phyloP scores from a whole-genome alignment of 1,140 invertebrate genomes.

The Medauroidea extradentata region DNA sequence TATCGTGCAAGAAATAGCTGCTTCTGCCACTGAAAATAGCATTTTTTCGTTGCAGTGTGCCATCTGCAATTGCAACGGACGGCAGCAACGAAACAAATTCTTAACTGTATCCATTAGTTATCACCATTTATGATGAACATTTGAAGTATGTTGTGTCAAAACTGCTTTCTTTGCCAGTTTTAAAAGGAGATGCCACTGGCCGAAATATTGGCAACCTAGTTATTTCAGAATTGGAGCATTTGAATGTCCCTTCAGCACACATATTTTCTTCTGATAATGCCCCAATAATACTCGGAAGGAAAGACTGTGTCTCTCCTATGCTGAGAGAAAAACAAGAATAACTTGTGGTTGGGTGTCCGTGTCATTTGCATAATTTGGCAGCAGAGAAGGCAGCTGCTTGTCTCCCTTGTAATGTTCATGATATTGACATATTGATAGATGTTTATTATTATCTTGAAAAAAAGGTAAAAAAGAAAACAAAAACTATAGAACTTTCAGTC shows the following conservation, averaged over 20 bases:
- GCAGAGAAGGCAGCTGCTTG: not conserved
- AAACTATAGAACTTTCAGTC: not conserved
- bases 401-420: not conserved
- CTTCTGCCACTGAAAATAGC: not conserved
- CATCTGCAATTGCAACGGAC: not conserved
- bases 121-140: not conserved
- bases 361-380: not conserved
- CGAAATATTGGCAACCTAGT: constrained; percentile 1
- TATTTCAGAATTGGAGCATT: not conserved
- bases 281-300: not conserved
- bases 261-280: not conserved
- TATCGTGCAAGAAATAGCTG: not conserved
- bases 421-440: not conserved
- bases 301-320: not conserved
- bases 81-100: not conserved
- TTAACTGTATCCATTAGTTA: not conserved
- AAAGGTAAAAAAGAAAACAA: not conserved
- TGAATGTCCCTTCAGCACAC: not conserved
- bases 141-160: too few species aligned
- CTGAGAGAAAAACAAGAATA: not conserved
- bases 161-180: too few species aligned
- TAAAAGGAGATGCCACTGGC: not conserved
- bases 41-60: not conserved
- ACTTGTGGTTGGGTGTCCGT: not conserved
- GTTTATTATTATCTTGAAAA: not conserved